phyloP scores from a whole-genome alignment of 2,888 invertebrate genomes.

The Stenchaetothrips biformis region DNA sequence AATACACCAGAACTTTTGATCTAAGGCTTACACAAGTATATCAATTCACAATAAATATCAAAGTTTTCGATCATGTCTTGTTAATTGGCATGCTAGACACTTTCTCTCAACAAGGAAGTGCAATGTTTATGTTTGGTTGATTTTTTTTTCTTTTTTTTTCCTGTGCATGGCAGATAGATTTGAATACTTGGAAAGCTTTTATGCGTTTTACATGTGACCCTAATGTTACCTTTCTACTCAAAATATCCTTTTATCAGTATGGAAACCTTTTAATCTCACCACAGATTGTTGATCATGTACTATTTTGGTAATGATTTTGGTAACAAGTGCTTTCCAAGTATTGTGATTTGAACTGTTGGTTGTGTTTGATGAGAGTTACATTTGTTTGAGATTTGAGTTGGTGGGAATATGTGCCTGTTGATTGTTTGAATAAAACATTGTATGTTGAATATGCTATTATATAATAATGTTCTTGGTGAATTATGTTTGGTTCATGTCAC shows the following conservation, averaged over 20 bases:
- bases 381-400: not conserved
- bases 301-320: no score
- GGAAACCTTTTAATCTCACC: no score
- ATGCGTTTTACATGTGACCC: no score
- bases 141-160: conserved; percentile 28
- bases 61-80: not conserved
- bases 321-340: no score
- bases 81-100: not conserved
- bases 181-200: not conserved
- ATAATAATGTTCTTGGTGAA: not conserved
- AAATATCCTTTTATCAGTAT: no score
- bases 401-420: conserved; percentile 2
- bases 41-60: not conserved
- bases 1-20: not conserved
- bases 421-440: conserved; percentile 9
- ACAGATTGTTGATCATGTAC: no score
- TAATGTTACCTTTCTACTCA: no score
- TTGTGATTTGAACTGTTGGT: not conserved
- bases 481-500: no score
- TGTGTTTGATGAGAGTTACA: not conserved
- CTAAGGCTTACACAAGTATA: no score
- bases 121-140: conserved; percentile 20
- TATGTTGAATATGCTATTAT: not conserved
- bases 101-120: no score
- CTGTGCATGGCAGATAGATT: conserved; percentile 22